Conservation (phyloP, 2,797 vertebrate species). For the Pempheris klunzingeri region DNA sequence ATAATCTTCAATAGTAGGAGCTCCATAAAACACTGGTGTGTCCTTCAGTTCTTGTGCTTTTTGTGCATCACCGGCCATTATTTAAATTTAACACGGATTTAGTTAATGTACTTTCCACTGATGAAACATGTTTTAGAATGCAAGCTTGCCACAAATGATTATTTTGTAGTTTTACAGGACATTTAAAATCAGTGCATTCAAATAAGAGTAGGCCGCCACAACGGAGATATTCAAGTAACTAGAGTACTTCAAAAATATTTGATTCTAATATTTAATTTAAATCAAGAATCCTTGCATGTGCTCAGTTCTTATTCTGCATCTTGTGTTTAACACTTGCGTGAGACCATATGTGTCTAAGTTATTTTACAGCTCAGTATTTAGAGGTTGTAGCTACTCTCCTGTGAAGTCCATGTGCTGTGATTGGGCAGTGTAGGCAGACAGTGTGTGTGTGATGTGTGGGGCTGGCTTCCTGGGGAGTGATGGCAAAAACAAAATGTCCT, state of each 20-base stretch:
- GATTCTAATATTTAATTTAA: background rate
- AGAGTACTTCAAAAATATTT: background rate
- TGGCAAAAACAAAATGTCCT: slow-evolving; percentile 10
- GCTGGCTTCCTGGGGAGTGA: slow-evolving; percentile 17
- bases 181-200: background rate
- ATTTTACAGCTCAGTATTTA: slow-evolving; percentile 13
- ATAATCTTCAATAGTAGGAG: background rate
- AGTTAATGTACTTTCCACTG: background rate
- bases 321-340: slow-evolving; percentile 4
- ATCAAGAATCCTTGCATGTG: background rate
- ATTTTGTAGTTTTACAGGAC: background rate
- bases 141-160: background rate
- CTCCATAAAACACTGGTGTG: too few species aligned
- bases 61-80: background rate
- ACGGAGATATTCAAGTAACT: background rate
- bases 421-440: background rate
- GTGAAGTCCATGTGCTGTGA: slow-evolving; percentile 9
- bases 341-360: background rate
- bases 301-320: background rate
- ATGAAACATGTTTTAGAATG: background rate
- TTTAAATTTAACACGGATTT: background rate
- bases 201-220: background rate
- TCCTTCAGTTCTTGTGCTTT: background rate
- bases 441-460: slow-evolving; percentile 20
- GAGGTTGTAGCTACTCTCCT: background rate